phyloP scores from a whole-genome alignment of 2,113 vertebrate genomes.

The Caretta caretta region DNA sequence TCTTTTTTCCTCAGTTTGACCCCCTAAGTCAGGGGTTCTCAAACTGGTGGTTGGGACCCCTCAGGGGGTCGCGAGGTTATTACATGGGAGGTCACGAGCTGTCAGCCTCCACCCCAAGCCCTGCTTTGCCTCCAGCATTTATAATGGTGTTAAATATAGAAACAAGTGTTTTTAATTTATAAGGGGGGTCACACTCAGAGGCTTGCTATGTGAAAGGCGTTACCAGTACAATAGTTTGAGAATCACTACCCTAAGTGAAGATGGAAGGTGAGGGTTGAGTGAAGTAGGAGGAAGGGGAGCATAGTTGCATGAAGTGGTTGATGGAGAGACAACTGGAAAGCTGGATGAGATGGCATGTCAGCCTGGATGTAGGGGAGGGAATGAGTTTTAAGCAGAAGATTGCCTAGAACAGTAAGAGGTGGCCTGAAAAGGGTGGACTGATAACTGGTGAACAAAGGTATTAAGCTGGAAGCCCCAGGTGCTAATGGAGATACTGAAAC shows the following conservation, averaged over 20 bases:
- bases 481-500: not conserved
- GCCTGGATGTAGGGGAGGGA: not conserved
- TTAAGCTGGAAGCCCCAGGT: not conserved
- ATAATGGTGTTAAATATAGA: no score
- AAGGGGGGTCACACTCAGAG: no score
- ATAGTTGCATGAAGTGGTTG: not conserved
- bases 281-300: not conserved
- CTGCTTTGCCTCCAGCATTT: no score
- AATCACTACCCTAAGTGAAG: not conserved
- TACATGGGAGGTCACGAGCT: no score
- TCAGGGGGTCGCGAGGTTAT: no score
- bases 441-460: not conserved
- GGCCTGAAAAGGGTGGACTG: not conserved
- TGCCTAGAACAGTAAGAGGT: not conserved
- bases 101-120: no score
- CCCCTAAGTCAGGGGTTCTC: no score
- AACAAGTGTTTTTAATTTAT: no score
- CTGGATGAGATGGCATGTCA: not conserved
- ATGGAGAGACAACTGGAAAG: not conserved
- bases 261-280: not conserved
- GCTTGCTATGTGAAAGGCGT: no score
- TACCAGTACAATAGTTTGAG: no score
- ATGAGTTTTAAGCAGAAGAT: not conserved
- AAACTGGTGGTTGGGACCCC: not conserved
- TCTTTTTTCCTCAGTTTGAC: not conserved